Conservation (phyloP, 64 coral and sea anemone genomes). For the Stylophora pistillata region DNA sequence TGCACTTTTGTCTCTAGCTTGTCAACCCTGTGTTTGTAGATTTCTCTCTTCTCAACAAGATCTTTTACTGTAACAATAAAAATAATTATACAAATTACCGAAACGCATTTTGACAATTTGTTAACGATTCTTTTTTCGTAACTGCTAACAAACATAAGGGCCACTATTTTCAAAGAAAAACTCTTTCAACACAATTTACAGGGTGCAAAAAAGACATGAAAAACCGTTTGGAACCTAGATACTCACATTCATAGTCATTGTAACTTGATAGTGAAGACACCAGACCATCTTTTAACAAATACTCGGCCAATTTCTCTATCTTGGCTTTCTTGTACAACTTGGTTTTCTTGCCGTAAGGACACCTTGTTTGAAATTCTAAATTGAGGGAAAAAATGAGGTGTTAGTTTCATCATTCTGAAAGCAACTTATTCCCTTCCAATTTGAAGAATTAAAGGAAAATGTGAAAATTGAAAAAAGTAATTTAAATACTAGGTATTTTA, state of each 20-base stretch:
- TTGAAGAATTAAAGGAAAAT: too few species aligned
- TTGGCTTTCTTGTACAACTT: constrained; percentile 96
- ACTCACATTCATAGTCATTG: constrained; percentile 95
- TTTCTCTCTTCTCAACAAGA: constrained; percentile 80
- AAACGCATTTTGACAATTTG: background rate
- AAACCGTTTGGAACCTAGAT: background rate
- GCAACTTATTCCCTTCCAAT: background rate
- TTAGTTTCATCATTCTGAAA: background rate
- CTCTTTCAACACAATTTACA: too few species aligned
- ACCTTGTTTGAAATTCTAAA: constrained; percentile 92
- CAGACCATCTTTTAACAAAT: constrained; percentile 92
- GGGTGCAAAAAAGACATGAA: too few species aligned
- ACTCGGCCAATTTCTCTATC: constrained; percentile 98
- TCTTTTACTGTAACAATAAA: constrained; percentile 75
- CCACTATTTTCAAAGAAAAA: too few species aligned
- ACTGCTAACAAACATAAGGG: too few species aligned
- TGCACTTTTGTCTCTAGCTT: constrained; percentile 85
- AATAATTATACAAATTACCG: background rate
- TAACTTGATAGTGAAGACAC: constrained; percentile 71
- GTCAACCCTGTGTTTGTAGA: constrained; percentile 86
- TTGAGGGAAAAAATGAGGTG: background rate
- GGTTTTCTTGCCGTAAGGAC: constrained; percentile 92
- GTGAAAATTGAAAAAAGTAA: too few species aligned
- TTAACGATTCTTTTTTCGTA: background rate
- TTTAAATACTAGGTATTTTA: too few species aligned